Base-by-base conservation (phyloP, 2,113 vertebrate genomes). In the Amblyornis subalaris region DNA sequence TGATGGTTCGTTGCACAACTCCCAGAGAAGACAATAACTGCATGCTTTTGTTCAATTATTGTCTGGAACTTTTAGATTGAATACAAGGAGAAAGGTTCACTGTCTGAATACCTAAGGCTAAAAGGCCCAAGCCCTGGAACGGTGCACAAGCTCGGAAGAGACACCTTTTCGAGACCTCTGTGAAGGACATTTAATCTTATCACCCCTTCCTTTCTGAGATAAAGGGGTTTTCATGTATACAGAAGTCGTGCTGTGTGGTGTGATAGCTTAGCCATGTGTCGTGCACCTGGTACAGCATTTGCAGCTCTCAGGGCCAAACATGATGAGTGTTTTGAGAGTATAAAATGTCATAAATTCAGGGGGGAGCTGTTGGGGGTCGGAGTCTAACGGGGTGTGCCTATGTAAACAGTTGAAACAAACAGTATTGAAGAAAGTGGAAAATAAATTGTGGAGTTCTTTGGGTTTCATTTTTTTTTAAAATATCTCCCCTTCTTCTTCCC, bases 141-240 rank as follows among this genome's bases (percentile, higher is more conserved):
- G 57, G 26, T 12, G 9, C 53, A 38, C 24, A 44, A 50, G 4
- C 19, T 51, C 50, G 44, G 38, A 17, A 95, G 69, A 89, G 31
- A 29, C 28, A 71, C 24, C 14, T 72, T 65, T 54, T 10, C 48
- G 13, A 89, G 75, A 88, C 57, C 78, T 78, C 53, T 83, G 48
- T 3, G 6, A 92, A 93, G 76, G 92, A 33, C 88, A 70, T 73
- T 66, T 77, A 91, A 93, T 89, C 91, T 96, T 92, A 94, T 69
- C 83, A 82, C 9, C 10, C 45, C 50, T 77, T 92, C 45, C 35
- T 89, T 90, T 40, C 47, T 9, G 21, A 91, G 94, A 93, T 86
- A 93, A 92, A 45, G 29, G 4, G 4, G 40, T n/a, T 92, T 90
- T 89, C 53, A 60, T 54, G 81, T 60, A 77, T 7, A 75, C 87